Conservation (phyloP, 2,888 invertebrate species). For the Helleia helle region DNA sequence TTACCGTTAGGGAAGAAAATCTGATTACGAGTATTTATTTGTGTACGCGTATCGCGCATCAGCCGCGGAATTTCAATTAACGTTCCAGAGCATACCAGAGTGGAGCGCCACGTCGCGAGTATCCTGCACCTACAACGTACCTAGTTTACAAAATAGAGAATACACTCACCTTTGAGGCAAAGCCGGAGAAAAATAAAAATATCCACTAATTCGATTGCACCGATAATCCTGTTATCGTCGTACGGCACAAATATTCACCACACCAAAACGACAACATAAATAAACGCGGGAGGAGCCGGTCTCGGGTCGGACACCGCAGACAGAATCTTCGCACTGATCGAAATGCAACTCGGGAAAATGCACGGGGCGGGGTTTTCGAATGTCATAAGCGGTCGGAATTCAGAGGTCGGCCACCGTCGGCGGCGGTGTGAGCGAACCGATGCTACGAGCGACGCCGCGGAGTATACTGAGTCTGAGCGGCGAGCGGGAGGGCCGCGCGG, state of each 20-base stretch:
- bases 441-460: constrained; percentile 49
- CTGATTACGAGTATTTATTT: constrained; percentile 2
- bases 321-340: constrained; percentile 57
- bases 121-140: constrained; percentile 36
- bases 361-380: constrained; percentile 72
- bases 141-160: constrained; percentile 35
- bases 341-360: constrained; percentile 62
- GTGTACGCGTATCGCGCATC: not conserved
- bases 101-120: constrained; percentile 61
- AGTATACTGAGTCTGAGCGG: constrained; percentile 51
- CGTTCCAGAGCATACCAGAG: constrained; percentile 41
- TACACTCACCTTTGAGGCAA: constrained; percentile 57
- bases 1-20: too few species aligned
- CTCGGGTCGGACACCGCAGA: constrained; percentile 41
- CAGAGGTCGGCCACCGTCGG: constrained; percentile 63
- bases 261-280: constrained; percentile 73
- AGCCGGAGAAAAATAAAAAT: constrained; percentile 57
- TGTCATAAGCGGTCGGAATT: constrained; percentile 64
- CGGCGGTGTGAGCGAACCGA: constrained; percentile 39
- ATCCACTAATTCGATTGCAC: constrained; percentile 66
- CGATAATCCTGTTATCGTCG: constrained; percentile 71
- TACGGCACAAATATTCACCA: constrained; percentile 72
- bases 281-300: constrained; percentile 57
- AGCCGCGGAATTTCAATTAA: constrained; percentile 27
- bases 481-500: constrained; percentile 22